phyloP scores from a whole-genome alignment of 2,888 invertebrate species.

The Nephrotoma appendiculata region DNA sequence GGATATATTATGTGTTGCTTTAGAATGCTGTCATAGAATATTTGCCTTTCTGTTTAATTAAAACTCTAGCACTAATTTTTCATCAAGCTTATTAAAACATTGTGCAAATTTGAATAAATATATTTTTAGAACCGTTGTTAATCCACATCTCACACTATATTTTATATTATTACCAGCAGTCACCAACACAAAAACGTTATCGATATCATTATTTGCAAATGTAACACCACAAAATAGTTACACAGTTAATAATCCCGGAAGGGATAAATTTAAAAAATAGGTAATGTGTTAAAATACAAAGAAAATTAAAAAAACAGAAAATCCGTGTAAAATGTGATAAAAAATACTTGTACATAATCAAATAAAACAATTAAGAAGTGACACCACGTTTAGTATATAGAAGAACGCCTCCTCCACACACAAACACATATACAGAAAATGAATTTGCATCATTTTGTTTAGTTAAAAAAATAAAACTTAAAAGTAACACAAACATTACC shows the following conservation, averaged over 20 bases:
- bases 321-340: not conserved
- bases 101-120: not conserved
- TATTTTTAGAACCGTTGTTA: not conserved
- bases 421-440: not conserved
- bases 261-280: not conserved
- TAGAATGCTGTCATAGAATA: not conserved
- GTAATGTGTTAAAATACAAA: not conserved
- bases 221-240: not conserved
- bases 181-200: not conserved
- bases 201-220: not conserved
- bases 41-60: not conserved
- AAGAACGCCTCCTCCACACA: constrained; percentile 2
- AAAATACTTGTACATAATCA: not conserved
- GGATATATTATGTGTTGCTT: not conserved
- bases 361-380: not conserved
- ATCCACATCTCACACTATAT: not conserved
- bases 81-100: not conserved
- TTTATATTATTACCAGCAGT: not conserved
- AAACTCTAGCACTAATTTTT: not conserved
- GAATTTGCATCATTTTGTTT: not conserved
- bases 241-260: not conserved
- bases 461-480: constrained; percentile 9
- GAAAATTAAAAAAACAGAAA: not conserved
- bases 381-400: not conserved
- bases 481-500: constrained; percentile 11